phyloP scores from a whole-genome alignment of 2,888 invertebrate species.

The Microctonus hyperodae region DNA sequence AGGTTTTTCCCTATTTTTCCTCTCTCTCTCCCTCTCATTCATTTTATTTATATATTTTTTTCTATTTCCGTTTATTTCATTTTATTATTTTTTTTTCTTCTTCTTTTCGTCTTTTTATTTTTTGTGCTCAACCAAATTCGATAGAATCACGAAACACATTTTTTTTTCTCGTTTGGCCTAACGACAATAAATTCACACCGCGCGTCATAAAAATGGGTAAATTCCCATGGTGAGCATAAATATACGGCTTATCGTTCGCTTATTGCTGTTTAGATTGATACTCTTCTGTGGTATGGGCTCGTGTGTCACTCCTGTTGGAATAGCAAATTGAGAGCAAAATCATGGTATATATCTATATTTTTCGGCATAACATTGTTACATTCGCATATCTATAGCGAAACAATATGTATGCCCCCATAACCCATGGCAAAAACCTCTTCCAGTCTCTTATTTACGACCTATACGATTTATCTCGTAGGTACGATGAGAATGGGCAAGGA shows the following conservation, averaged over 20 bases:
- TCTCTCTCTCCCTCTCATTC: not conserved
- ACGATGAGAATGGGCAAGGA: constrained; percentile 42
- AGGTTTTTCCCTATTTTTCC: constrained; percentile 5
- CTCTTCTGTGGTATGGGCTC: not conserved
- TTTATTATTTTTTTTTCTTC: not conserved
- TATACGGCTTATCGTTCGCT: constrained; percentile 30
- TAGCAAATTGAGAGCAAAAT: not conserved
- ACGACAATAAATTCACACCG: constrained; percentile 27
- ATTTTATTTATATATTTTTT: constrained; percentile 18
- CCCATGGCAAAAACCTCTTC: constrained; percentile 15
- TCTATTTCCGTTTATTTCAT: constrained; percentile 15
- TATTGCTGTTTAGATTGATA: constrained; percentile 32
- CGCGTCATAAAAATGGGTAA: constrained; percentile 15
- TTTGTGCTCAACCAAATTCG: not conserved
- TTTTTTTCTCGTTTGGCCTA: constrained; percentile 8
- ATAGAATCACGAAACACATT: constrained; percentile 18
- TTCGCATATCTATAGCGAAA: constrained; percentile 19
- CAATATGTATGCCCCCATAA: constrained; percentile 38
- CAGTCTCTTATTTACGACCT: constrained; percentile 49
- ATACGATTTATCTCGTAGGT: constrained; percentile 46
- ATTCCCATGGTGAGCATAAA: constrained; percentile 28
- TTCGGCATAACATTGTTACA: not conserved
- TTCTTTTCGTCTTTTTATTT: constrained; percentile 6
- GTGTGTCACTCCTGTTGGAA: not conserved
- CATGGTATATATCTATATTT: not conserved